Conservation (phyloP, 2,113 vertebrate genomes). For the Malaclemys terrapin region DNA sequence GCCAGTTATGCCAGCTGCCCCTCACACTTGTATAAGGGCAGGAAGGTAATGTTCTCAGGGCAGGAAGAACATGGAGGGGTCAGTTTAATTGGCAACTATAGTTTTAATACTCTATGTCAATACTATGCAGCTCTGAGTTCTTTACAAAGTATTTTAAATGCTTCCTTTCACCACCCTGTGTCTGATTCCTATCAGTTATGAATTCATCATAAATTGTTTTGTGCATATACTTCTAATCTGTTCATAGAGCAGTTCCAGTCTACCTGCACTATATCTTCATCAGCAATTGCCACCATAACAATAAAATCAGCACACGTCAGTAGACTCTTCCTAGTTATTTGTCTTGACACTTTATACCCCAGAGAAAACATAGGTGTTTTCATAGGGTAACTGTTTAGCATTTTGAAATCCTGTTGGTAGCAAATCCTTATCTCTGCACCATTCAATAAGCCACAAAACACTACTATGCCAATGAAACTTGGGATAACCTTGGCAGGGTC, state of each 20-base stretch:
- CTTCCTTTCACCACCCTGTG: neutral
- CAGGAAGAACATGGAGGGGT: too few species aligned
- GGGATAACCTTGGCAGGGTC: neutral
- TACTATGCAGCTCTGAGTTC: neutral
- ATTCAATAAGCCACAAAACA: neutral
- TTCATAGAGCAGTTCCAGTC: neutral
- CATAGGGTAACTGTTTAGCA: neutral
- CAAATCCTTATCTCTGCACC: neutral
- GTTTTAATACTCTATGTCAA: neutral
- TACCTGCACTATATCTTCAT: accelerated
- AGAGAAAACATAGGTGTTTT: neutral
- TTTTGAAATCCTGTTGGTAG: neutral
- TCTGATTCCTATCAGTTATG: neutral
- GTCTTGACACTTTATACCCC: neutral
- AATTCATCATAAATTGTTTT: neutral
- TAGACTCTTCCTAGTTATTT: neutral
- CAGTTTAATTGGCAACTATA: neutral
- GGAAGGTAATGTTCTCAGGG: too few species aligned
- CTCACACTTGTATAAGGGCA: neutral
- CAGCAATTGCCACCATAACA: neutral
- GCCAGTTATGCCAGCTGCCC: neutral
- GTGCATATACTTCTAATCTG: neutral
- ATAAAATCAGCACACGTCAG: neutral
- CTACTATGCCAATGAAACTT: neutral
- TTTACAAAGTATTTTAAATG: neutral